Percentiles rank a stretch among this genome's conserved stretches.
Conservation (phyloP, 2,113 vertebrate genomes). For the Propithecus coquereli region DNA sequence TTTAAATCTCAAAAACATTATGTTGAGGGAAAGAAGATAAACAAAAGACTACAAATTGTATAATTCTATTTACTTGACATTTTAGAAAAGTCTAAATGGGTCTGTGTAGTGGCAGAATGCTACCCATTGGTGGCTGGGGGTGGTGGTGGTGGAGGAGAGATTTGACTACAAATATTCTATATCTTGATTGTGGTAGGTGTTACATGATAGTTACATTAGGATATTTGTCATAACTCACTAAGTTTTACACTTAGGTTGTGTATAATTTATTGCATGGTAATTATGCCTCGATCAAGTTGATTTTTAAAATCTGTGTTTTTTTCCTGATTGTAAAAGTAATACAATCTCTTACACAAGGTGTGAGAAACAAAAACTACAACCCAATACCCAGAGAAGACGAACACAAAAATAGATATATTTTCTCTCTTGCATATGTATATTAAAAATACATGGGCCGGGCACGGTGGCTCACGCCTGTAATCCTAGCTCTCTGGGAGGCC, state of each 20-base stretch:
- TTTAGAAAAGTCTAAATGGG: neutral
- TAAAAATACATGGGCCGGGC: neutral
- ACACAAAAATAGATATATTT: neutral
- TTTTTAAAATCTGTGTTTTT: neutral
- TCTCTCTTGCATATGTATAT: neutral
- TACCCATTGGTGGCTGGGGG: neutral
- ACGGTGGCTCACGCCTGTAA: too few relatives aligned
- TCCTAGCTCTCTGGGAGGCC: too few relatives aligned
- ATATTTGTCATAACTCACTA: neutral
- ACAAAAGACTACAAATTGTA: neutral
- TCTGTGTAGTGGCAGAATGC: neutral
- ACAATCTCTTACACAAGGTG: neutral
- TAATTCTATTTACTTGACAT: neutral
- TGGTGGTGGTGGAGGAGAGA: neutral
- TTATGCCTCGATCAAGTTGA: neutral
- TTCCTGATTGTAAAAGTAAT: neutral
- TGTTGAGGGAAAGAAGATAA: neutral
- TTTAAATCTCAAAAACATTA: constrained; percentile 26
- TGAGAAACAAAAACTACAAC: neutral
- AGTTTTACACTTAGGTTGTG: neutral
- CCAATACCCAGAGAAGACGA: neutral
- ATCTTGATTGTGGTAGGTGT: neutral
- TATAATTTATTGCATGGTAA: neutral
- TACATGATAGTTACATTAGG: neutral
- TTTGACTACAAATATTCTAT: neutral